Conservation (phyloP, 2,113 vertebrate species). For the Salvator merianae region DNA sequence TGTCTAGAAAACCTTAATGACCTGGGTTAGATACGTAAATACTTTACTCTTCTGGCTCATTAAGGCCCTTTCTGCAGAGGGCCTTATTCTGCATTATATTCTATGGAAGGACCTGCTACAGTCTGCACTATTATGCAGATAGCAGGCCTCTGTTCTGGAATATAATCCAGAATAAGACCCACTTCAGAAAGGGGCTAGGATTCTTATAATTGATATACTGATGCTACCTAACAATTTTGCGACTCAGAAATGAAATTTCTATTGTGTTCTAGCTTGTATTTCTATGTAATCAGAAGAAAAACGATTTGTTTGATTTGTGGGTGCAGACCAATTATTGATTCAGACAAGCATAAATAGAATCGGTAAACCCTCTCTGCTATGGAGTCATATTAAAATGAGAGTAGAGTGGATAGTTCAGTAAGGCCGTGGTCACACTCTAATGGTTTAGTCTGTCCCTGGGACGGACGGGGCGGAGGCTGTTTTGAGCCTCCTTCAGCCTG, state of each 20-base stretch:
- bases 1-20: neutral
- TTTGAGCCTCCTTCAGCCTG: too few relatives aligned
- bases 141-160: too few relatives aligned
- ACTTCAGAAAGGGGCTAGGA: too few relatives aligned
- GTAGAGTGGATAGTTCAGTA: neutral
- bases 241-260: neutral
- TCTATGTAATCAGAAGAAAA: neutral
- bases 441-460: too few relatives aligned
- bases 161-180: too few relatives aligned
- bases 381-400: neutral
- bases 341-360: neutral
- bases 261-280: neutral
- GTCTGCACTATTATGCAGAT: too few relatives aligned
- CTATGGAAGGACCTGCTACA: too few relatives aligned
- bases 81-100: too few relatives aligned
- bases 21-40: neutral
- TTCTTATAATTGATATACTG: neutral
- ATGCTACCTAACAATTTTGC: neutral
- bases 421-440: too few relatives aligned
- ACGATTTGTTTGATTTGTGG: neutral
- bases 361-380: neutral
- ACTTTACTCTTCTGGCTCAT: neutral
- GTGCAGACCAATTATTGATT: neutral
- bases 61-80: too few relatives aligned
- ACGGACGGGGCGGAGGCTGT: too few relatives aligned